Evolutionary conservation across 2,113 vertebrate species (phyloP), one percentile per base, ranked within the genome.

Genomic region (Ploceus nigricollis): DNA sequence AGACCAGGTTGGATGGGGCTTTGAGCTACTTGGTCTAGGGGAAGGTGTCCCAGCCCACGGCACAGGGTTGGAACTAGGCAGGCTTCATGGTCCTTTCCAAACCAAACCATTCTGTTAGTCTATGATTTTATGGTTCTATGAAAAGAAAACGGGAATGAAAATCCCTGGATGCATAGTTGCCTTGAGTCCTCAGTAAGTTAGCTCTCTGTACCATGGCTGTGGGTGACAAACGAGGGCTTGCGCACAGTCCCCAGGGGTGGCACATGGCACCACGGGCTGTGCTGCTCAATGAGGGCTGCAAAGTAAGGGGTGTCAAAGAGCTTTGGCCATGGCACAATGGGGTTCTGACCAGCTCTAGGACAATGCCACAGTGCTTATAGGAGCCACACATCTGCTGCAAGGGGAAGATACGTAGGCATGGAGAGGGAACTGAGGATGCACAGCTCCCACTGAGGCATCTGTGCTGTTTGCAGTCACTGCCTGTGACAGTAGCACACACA

Each of bases 231-330:
- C 33, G 24, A 72, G 33, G 57, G 30, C 51, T 91, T 84, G n/a
- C 6, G 9, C 11, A 23, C 14, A 24, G 35, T 9, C 30, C 50
- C 19, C 24, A 42, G 24, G 50, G 13, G 9, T 23, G 28, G 37
- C 5, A 23, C 1, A 3, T 18, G 47, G 45, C 60, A 84, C 73
- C 19, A 8, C 0, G 0, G 53, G 7, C 31, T 5, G 2, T 13
- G 25, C 42, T 86, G n/a, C 40, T 87, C 45, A 30, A 2, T 35
- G 27, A 28, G 42, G 68, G 22, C 10, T 75, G 22, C 42, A 24
- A 72, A 77, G 21, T 6, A 11, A 63, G 42, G 35, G 45, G 3
- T 3, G 6, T 6, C 1, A 10, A 73, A 31, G 47, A 64, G 60
- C 33, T 78, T 24, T 75, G 60, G 6, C 25, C 1, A 1, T 2